Evolutionary conservation across 2,797 vertebrate genomes (phyloP), one percentile per base, ranked within the genome.

Genomic region (Enoplosus armatus): DNA sequence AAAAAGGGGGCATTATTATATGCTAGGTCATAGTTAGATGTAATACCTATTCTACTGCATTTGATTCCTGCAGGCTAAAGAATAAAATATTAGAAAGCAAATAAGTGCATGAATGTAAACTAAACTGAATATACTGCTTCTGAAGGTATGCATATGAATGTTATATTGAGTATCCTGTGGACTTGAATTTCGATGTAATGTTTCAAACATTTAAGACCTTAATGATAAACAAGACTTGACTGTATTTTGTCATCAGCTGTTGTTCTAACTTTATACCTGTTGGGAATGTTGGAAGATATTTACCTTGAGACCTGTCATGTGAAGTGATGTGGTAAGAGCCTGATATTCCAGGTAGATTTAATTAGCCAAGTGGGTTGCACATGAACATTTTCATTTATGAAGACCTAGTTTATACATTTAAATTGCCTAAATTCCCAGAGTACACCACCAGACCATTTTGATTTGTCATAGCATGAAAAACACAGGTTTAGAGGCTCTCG

Each of bases 181-280:
- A 53, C 31, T 60, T 66, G 9, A 59, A 62, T 70, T 74, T 50
- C 6, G 20, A 22, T 45, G 33, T 31, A 24, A 27, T 48, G 3
- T 31, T 51, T 72, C 20, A 61, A 61, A 12, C 1, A 53, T 51
- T 59, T 43, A 50, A 41, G 61, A 69, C 43, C 58, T 76, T 55
- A 20, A 16, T 37, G 11, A 29, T 56, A 45, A 54, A 53, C 5
- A 62, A 35, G 15, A 41, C 53, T 22, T 43, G 14, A 26, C 22
- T 59, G 5, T 60, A 10, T 55, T 72, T 58, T 45, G 26, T 24
- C 27, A 54, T 54, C 73, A 39, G 51, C n/a, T 37, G 35, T 37
- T 39, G 37, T 39, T 39, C 37, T 11, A 35, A 35, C 5, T 64
- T 14, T 15, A 26, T 41, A 54, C 50, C 59, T 56, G 39, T 39